A percentile compares a stretch with the other conserved stretches of the same genome.
Conservation (phyloP, 2,797 vertebrate species). For the Triplophysa bombifrons region DNA sequence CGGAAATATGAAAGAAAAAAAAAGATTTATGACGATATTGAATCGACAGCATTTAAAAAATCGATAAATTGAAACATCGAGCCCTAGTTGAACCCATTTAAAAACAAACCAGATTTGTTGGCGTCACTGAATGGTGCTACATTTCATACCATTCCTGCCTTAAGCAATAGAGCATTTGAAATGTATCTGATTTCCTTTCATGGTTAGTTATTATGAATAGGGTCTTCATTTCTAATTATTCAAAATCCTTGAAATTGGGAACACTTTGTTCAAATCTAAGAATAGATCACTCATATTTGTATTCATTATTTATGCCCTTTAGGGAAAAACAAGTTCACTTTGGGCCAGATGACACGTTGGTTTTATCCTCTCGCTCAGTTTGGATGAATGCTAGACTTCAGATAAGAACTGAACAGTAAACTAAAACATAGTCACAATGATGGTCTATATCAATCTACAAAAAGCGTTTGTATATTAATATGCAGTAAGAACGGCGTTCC, state of each 20-base stretch:
- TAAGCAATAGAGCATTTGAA: slow-evolving; percentile 17
- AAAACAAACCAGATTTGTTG: slow-evolving; percentile 33
- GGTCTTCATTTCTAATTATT: slow-evolving; percentile 37
- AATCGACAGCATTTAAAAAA: too few species aligned
- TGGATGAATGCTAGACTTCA: slow-evolving; percentile 27
- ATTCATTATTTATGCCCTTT: slow-evolving; percentile 41
- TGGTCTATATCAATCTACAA: neutral
- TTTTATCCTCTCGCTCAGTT: slow-evolving; percentile 22
- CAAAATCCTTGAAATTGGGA: slow-evolving; percentile 29
- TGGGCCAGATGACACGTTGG: slow-evolving; percentile 50
- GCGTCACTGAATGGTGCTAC: neutral
- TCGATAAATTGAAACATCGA: too few species aligned
- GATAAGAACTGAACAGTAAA: neutral
- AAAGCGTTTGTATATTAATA: too few species aligned
- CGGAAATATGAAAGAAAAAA: too few species aligned
- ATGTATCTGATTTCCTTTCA: neutral
- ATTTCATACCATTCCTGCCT: slow-evolving; percentile 24
- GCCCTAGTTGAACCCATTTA: slow-evolving; percentile 13
- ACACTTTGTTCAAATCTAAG: slow-evolving; percentile 33
- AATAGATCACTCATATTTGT: slow-evolving; percentile 24
- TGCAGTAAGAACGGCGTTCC: too few species aligned
- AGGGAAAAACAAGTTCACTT: slow-evolving; percentile 17
- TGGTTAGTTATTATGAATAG: slow-evolving; percentile 39
- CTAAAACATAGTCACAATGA: neutral
- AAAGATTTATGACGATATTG: too few species aligned